Evolutionary conservation across 2,888 invertebrate species (phyloP).

Genomic region (Ochropacha duplaris): DNA sequence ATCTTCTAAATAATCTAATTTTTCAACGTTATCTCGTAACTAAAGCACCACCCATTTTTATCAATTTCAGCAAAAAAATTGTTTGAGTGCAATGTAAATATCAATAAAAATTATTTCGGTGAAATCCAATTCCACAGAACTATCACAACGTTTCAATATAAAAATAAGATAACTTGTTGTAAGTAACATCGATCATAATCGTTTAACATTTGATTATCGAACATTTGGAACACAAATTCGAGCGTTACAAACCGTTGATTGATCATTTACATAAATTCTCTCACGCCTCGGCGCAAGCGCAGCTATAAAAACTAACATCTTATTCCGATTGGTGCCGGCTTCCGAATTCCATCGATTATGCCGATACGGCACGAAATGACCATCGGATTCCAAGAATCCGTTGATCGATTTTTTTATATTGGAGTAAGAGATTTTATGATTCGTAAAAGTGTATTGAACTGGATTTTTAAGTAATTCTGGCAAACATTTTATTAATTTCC

Average conservation of each 20-base stretch:
- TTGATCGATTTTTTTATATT: constrained; percentile 36
- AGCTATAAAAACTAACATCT: constrained; percentile 36
- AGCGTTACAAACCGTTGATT: constrained; percentile 29
- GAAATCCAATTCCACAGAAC: neutral
- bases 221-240: constrained; percentile 22
- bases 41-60: neutral
- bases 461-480: neutral
- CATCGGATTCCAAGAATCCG: constrained; percentile 29
- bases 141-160: neutral
- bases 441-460: constrained; percentile 4
- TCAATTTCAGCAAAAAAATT: neutral
- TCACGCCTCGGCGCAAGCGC: constrained; percentile 34
- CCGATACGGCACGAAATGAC: constrained; percentile 33
- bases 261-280: constrained; percentile 51
- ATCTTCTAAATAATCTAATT: neutral
- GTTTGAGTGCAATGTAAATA: neutral
- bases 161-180: neutral
- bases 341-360: constrained; percentile 50
- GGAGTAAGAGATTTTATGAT: constrained; percentile 13
- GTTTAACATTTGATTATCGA: constrained; percentile 9
- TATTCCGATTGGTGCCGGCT: constrained; percentile 38
- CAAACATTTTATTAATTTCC: neutral
- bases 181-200: constrained; percentile 7
- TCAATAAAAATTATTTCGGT: neutral
- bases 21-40: neutral